Percentiles rank a stretch among this genome's conserved stretches.
These are phyloP conservation scores for Tympanuchus pallidicinctus DNA, from an alignment of 2,113 vertebrate species.

Conservation along the genomic window DNA sequence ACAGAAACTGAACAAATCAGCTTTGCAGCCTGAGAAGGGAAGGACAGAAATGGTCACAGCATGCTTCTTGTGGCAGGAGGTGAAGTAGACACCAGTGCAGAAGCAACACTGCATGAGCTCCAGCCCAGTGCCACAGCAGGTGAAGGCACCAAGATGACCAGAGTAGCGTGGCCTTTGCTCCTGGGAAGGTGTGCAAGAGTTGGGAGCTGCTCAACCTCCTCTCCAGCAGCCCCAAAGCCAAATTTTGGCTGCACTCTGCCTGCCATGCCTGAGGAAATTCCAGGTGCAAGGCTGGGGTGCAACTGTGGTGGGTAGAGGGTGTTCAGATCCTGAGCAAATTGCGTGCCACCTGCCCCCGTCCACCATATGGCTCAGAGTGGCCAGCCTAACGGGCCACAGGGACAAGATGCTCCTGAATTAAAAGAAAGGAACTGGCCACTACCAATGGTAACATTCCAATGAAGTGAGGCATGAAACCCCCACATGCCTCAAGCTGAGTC, in stretches of 20 bases:
- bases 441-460: neutral
- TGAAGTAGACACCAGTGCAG: rapidly evolving
- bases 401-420: neutral
- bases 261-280: neutral
- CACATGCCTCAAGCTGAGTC: neutral
- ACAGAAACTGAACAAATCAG: neutral
- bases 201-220: neutral
- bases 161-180: neutral
- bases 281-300: neutral
- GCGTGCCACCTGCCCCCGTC: neutral
- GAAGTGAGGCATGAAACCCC: neutral
- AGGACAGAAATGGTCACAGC: neutral
- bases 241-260: neutral
- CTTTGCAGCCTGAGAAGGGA: neutral
- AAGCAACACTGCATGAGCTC: rapidly evolving
- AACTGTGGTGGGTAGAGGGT: constrained; percentile 28
- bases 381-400: rapidly evolving
- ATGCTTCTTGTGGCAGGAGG: neutral
- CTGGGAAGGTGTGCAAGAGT: neutral
- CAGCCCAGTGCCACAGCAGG: rapidly evolving
- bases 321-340: constrained; percentile 31
- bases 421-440: rapidly evolving
- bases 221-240: neutral
- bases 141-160: rapidly evolving
- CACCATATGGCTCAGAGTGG: rapidly evolving